These are phyloP conservation scores for Cynodonichthys magdalenae DNA, from an alignment of 2,797 vertebrate genomes.

Conservation along the genomic window DNA sequence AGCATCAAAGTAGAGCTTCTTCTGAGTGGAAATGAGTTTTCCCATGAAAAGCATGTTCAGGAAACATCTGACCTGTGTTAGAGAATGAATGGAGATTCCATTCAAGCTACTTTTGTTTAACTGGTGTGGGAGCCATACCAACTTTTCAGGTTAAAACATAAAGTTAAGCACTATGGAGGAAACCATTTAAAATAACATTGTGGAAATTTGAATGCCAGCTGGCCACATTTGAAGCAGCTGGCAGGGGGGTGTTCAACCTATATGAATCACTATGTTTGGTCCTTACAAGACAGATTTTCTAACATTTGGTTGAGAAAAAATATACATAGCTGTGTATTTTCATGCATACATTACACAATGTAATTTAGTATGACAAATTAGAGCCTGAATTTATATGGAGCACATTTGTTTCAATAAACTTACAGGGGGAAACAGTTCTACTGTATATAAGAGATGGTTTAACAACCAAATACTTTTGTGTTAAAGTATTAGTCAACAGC, in stretches of 20 bases:
- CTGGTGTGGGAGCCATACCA: conserved; percentile 53
- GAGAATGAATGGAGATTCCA: conserved; percentile 52
- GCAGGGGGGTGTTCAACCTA: conserved; percentile 21
- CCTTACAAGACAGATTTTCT: conserved; percentile 28
- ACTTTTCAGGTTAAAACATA: conserved; percentile 67
- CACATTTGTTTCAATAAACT: conserved; percentile 2
- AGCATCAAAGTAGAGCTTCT: conserved; percentile 57
- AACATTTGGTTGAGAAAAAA: conserved; percentile 23
- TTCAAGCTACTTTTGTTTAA: conserved; percentile 46
- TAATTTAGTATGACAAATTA: conserved; percentile 1
- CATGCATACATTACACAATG: background rate
- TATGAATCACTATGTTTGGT: conserved; percentile 41
- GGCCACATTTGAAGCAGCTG: conserved; percentile 46
- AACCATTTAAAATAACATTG: conserved; percentile 75
- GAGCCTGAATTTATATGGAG: background rate
- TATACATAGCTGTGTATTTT: conserved; percentile 13
- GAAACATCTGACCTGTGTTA: conserved; percentile 72
- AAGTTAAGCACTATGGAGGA: conserved; percentile 70
- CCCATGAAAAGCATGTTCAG: conserved; percentile 43
- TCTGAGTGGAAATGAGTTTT: conserved; percentile 54
- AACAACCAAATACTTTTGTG: background rate
- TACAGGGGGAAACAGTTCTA: background rate
- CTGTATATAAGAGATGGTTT: background rate
- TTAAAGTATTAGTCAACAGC: background rate
- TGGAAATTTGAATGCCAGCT: conserved; percentile 58